A percentile compares a stretch with the other conserved stretches of the same genome.
phyloP scores from a whole-genome alignment of 1,140 invertebrate genomes.

The Heliconius himera region DNA sequence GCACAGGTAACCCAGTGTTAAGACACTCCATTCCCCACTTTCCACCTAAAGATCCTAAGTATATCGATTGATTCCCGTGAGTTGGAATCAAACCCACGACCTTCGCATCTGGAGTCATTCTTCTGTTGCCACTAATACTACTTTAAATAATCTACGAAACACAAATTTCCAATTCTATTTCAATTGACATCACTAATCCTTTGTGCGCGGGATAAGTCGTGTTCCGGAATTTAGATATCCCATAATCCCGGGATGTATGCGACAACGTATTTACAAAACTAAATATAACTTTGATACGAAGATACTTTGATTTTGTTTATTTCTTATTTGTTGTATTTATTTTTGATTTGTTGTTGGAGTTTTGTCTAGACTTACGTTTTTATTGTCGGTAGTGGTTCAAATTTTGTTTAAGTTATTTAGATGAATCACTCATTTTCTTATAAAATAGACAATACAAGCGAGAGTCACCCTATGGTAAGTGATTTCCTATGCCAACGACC shows the following conservation, averaged over 20 bases:
- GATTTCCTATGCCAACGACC: too few species aligned
- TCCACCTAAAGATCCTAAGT: too few species aligned
- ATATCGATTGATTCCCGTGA: too few species aligned
- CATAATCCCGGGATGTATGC: background rate
- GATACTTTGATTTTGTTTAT: background rate
- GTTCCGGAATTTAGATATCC: background rate
- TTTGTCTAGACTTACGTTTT: background rate
- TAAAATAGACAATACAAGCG: too few species aligned
- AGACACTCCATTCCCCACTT: too few species aligned
- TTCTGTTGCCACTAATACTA: too few species aligned
- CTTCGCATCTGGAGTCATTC: too few species aligned
- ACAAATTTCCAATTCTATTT: background rate
- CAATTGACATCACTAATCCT: background rate
- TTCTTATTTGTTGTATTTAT: background rate
- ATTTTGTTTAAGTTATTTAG: background rate
- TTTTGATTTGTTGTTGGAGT: background rate
- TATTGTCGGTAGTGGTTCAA: background rate
- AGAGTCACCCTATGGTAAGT: too few species aligned
- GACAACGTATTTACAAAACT: conserved; percentile 1
- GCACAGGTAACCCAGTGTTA: too few species aligned
- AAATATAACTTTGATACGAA: conserved; percentile 1
- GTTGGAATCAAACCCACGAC: too few species aligned
- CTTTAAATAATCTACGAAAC: too few species aligned
- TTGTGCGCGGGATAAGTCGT: background rate
- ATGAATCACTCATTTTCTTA: too few species aligned